Base-by-base conservation (phyloP, 2,888 invertebrate species). In the Acronicta leporina region DNA sequence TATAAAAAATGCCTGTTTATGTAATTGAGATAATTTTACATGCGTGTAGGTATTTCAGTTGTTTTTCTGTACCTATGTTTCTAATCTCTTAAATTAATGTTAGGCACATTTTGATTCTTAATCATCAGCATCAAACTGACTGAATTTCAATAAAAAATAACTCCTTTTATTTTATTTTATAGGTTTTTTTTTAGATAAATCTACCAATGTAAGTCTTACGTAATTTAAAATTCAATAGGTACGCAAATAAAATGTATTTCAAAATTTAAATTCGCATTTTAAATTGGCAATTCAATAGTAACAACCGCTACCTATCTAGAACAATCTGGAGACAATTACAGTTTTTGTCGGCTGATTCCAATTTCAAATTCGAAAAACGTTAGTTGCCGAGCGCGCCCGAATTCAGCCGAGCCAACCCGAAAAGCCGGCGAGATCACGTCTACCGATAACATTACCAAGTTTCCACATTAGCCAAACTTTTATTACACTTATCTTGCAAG, bases 391-490 rank as follows among this genome's bases (percentile, higher is more conserved):
- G 65, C 78, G 65, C 70, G 68, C 72, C 79, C 86, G 82, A 82
- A 77, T 64, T 60, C 61, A 62, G 77, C 79, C 83, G 79, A 77
- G 62, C 71, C 33, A 59, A 68, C 65, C 86, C 86, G 89, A 91
- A 90, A 91, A 91, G 90, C 89, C 91, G 83, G 83, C 71, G 88
- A 90, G 94, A 94, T 94, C 93, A 93, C 94, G 93, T 94, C 91
- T 90, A 81, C 90, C 91, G 93, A 94, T 94, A 94, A 92, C 92
- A 94, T 93, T 91, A 92, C 89, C 79, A 93, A 94, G 92, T 94
- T 94, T 93, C 86, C 87, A 84, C 93, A 92, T 94, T 94, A 93
- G 85, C 75, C 71, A 65, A 92, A 93, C 93, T 94, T 93, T 94
- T 93, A 93, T 92, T 93, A 93, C 92, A 91, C 90, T 92, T 92